Evolutionary conservation across 2,888 invertebrate species (phyloP), one percentile per base, ranked within the genome.

Genomic region (Acheta domesticus): DNA sequence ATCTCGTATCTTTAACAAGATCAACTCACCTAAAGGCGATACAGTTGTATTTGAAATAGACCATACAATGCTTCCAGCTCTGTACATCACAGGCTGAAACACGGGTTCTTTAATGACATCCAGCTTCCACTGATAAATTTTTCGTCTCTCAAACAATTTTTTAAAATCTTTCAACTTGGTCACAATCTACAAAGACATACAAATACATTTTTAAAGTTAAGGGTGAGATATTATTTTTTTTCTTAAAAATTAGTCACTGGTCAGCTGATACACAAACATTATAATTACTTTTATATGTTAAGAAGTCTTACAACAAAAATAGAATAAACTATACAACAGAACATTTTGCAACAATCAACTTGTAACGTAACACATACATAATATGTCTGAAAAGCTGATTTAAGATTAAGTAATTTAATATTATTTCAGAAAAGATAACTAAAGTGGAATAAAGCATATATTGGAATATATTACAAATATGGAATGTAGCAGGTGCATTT

Each of bases 11-110:
- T 76, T 1, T 21, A 12, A 23, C 12, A 14, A 23, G 8, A 76
- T 62, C 2, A 49, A 81, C 79, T 49, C 79, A 82, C 82, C 77
- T 19, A 82, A 79, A 36, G 81, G 81, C 20, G 36, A 1, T 1
- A 82, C 20, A 16, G 76, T 76, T 12, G 21, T 75, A 76, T 82
- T 79, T n/a, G 23, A 76, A 4, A 81, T 23, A 14, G 19, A 74
- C 82, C 82, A 82, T 16, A 82, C 74, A n/a, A 79, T 74, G 16
- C 49, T 36, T 48, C 79, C 82, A 19, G 75, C 76, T 50, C n/a
- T 81, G 74, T 80, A 80, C 14, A 76, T 74, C 48, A 36, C 49
- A 23, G 79, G 50, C 48, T 77, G 48, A 77, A 81, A 80, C 11
- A 49, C 21, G 16, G 79, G 80, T 49, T 21, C 49, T 1, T 75